These are phyloP conservation scores for Brenthis daphne DNA, from an alignment of 2,888 invertebrate species.

Conservation along the genomic window DNA sequence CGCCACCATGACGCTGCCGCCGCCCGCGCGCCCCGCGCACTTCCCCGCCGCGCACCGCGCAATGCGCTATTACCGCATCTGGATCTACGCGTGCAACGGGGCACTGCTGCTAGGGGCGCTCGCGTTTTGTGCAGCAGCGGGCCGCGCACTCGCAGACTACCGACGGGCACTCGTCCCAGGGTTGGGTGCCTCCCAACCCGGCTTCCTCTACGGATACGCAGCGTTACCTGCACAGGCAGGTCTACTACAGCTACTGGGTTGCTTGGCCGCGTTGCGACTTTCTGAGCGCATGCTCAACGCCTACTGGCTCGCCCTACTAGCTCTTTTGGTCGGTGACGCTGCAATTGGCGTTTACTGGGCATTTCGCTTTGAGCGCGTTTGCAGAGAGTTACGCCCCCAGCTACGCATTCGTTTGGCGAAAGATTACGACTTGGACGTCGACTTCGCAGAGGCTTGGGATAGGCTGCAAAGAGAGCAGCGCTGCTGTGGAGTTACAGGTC, in stretches of 20 bases:
- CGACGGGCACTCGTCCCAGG: constrained; percentile 88
- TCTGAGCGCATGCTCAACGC: constrained; percentile 91
- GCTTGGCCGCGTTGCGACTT: constrained; percentile 90
- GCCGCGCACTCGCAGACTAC: constrained; percentile 87
- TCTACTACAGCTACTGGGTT: constrained; percentile 88
- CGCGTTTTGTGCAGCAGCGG: constrained; percentile 89
- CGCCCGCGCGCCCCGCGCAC: constrained; percentile 80
- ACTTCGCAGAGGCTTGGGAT: constrained; percentile 90
- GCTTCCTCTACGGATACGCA: constrained; percentile 92
- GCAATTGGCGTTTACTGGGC: constrained; percentile 93
- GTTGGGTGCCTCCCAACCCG: constrained; percentile 89
- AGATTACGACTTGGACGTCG: constrained; percentile 87
- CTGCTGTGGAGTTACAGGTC: constrained; percentile 90
- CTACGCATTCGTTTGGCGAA: constrained; percentile 83
- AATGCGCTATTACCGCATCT: constrained; percentile 92
- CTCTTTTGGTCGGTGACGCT: constrained; percentile 91
- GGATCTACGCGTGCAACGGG: constrained; percentile 96
- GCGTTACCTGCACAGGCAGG: constrained; percentile 89
- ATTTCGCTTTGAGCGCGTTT: constrained; percentile 88
- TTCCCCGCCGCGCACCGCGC: constrained; percentile 83
- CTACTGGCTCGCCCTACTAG: constrained; percentile 91
- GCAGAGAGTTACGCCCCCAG: constrained; percentile 87
- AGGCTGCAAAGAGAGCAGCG: constrained; percentile 87
- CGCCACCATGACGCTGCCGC: constrained; percentile 82
- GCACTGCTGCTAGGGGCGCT: constrained; percentile 92